These are phyloP conservation scores for Tricholaema leucomelas DNA, from an alignment of 2,113 vertebrate species.

Conservation along the genomic window DNA sequence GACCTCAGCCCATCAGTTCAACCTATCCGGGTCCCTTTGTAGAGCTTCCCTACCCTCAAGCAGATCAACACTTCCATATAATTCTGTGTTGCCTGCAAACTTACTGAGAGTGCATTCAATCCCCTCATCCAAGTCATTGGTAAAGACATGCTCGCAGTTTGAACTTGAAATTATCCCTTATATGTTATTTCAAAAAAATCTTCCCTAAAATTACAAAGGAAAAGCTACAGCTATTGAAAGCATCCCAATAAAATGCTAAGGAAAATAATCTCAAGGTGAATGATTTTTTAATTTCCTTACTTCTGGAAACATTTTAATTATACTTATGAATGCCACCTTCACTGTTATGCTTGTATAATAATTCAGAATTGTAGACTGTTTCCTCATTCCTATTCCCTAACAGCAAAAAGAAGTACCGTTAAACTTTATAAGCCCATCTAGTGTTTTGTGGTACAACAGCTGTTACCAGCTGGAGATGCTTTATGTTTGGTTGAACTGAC, in stretches of 20 bases:
- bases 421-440: slow-evolving; percentile 20
- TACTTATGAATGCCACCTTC: neutral
- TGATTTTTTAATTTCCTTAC: neutral
- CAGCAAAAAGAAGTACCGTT: slow-evolving; percentile 7
- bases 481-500: neutral
- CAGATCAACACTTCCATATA: too few relatives aligned
- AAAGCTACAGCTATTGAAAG: neutral
- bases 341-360: neutral
- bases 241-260: neutral
- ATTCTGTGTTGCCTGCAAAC: too few relatives aligned
- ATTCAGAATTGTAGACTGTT: slow-evolving; percentile 3
- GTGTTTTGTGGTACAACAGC: slow-evolving; percentile 30
- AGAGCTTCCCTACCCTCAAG: too few relatives aligned
- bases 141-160: neutral
- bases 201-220: neutral
- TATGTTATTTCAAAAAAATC: neutral
- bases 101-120: too few relatives aligned
- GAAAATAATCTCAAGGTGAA: neutral
- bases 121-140: too few relatives aligned
- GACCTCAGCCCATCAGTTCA: too few relatives aligned
- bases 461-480: slow-evolving; percentile 23
- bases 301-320: neutral
- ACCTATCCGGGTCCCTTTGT: too few relatives aligned
- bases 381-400: slow-evolving; percentile 13
- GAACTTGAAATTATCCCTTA: neutral